Conservation (phyloP, 2,888 invertebrate genomes). For the Nomada lathburiana region DNA sequence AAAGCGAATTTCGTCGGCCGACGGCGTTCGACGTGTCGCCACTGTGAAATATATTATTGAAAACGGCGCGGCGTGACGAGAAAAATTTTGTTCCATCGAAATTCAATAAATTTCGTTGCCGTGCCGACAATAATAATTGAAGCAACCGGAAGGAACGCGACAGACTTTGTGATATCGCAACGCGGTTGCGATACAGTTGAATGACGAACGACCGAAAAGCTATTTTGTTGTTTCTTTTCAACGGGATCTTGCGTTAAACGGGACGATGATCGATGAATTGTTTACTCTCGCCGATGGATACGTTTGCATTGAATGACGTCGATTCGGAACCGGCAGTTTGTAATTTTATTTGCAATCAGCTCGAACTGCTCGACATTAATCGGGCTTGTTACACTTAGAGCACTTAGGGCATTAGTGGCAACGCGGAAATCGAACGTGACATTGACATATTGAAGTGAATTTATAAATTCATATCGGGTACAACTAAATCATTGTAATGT, state of each 20-base stretch:
- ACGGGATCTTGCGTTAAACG: conserved; percentile 14
- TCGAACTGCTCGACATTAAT: no score
- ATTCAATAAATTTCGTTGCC: conserved; percentile 42
- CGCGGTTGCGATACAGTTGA: not conserved
- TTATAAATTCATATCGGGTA: no score
- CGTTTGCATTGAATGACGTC: not conserved
- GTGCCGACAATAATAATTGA: conserved; percentile 3
- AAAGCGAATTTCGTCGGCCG: not conserved
- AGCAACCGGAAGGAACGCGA: conserved; percentile 1
- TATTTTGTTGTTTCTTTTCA: not conserved
- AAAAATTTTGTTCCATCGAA: conserved; percentile 42
- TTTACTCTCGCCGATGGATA: conserved; percentile 15
- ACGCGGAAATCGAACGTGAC: no score
- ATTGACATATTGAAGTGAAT: no score
- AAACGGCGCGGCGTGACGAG: conserved; percentile 20
- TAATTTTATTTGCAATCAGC: no score
- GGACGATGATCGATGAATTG: conserved; percentile 22
- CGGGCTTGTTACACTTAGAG: no score
- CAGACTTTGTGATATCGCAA: conserved; percentile 1
- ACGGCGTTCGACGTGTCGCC: not conserved
- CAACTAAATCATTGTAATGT: no score
- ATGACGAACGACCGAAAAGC: conserved; percentile 18
- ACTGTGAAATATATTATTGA: conserved; percentile 32
- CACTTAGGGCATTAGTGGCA: no score
- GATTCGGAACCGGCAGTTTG: no score